These are phyloP conservation scores for Neodiprion fabricii DNA, from an alignment of 1,140 invertebrate genomes.

Conservation along the genomic window DNA sequence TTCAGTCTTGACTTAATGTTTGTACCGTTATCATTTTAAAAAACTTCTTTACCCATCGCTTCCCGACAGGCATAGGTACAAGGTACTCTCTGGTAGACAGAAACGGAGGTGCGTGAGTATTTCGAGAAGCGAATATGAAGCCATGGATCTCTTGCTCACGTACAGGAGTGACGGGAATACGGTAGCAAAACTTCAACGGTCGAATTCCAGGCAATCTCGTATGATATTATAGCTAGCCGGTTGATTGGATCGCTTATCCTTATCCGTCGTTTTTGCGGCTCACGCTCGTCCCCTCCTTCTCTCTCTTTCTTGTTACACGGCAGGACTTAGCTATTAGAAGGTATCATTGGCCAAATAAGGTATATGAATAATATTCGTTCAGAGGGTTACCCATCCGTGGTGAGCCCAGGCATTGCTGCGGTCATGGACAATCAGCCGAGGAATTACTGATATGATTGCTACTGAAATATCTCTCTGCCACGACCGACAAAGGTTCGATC, in stretches of 20 bases:
- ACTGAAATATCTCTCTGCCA: slow-evolving; percentile 54
- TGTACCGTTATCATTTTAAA: too few relatives aligned
- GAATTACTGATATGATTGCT: slow-evolving; percentile 64
- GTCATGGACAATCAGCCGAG: slow-evolving; percentile 60
- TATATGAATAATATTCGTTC: slow-evolving; percentile 43
- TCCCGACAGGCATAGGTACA: too few relatives aligned
- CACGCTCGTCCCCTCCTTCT: slow-evolving; percentile 37
- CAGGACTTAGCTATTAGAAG: slow-evolving; percentile 46
- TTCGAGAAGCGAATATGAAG: too few relatives aligned
- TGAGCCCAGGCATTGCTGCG: slow-evolving; percentile 45
- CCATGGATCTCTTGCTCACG: too few relatives aligned
- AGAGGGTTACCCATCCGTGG: slow-evolving; percentile 44
- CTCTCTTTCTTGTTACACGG: slow-evolving; percentile 22
- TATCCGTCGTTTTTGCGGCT: slow-evolving; percentile 51
- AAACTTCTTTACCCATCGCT: too few relatives aligned
- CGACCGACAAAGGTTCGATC: slow-evolving; percentile 54
- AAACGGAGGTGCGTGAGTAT: too few relatives aligned
- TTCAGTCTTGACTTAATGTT: too few relatives aligned
- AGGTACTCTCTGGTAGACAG: too few relatives aligned
- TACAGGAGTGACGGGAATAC: not conserved
- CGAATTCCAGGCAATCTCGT: slow-evolving; percentile 52
- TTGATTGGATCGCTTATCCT: slow-evolving; percentile 63
- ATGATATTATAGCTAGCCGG: slow-evolving; percentile 54
- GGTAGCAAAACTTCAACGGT: slow-evolving; percentile 15
- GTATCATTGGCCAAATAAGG: slow-evolving; percentile 61